Base-by-base conservation (phyloP, 2,888 invertebrate genomes). In the Lithophane semibrunnea region DNA sequence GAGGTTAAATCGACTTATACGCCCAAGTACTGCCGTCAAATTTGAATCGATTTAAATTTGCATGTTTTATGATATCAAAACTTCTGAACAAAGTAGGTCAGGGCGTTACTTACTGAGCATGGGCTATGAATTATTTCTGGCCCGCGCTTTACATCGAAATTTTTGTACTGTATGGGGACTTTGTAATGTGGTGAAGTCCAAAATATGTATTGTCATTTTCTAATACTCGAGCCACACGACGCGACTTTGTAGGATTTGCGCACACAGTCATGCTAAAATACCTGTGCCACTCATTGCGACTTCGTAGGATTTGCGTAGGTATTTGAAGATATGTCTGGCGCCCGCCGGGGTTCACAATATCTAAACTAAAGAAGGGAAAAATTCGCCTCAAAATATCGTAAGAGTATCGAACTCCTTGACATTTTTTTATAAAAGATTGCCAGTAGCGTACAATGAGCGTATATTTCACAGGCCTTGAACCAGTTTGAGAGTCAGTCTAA, bases 401-500 rank as follows among this genome's bases (percentile, higher is more conserved):
- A 21, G 4, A 29, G n/a, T 29, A 18, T 18, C 18, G n/a, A 21
- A 13, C 1, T 44, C 24, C 10, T 58, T 64, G 16, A 44, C 16
- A 29, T n/a, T 16, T 16, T 77, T 44, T 37, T 54, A 24, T 44
- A 24, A 21, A 21, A 70, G 37, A 47, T 61, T 75, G 58, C 29
- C 44, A 73, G 42, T 61, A 75, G 65, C 78, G 71, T 86, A 76
- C 80, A 83, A 83, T 73, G 16, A 64, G 56, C 64, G 44, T 80
- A 79, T 87, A 75, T 90, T 91, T 75, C 86, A 79, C 94, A 97
- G 95, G 98, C 98, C 47, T 94, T 98, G 86, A 98, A 97, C 93
- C 98, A 98, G 97, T 99, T 99, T 96, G 99, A 99, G 96, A 98
- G 99, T 93, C 98, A 99, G 95, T 99, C 98, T 86, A 99, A 99